Evolutionary conservation across 2,888 invertebrate genomes (phyloP), one percentile per base, ranked within the genome.

Genomic region (Timandra comae): DNA sequence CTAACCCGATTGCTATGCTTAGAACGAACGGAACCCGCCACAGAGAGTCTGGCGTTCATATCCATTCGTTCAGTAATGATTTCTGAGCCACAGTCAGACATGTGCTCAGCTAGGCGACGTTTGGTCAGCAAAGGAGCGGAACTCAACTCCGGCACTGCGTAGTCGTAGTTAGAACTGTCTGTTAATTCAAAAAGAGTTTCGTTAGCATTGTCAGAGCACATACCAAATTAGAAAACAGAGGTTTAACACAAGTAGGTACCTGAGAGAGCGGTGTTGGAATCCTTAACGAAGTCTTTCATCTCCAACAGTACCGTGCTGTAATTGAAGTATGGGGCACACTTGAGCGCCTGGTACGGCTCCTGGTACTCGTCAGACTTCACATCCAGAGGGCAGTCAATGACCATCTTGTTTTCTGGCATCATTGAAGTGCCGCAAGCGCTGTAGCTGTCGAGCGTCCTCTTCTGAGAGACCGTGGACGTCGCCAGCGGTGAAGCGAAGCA

Each of bases 331-430:
- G 92, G 93, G 7, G 92, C 90, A 62, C 91, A 91, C 66, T 91
- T 90, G 49, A 92, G 76, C 10, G 91, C 91, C 72, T 93, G 92
- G 71, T 92, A 93, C 23, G 93, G 93, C 76, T 93, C 93, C 62
- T 93, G 93, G 72, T 93, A 93, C 64, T 92, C 91, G 59, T 91
- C 91, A 27, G 91, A 88, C 63, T 90, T 89, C 50, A 90, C 86
- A 56, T 89, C 89, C 55, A 88, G 76, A 30, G 87, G 82, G 53
- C 88, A 87, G 46, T 88, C 88, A 63, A 89, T 81, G 24, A 82
- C 84, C 63, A 86, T 75, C 50, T 88, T 87, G 37, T 79, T 80
- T 2, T 86, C 75, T 0, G 87, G 87, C 50, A 88, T 51, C 56
- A 88, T 87, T 33, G 87, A 86, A 1, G 87, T 82, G 28, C 87